Percentiles rank a stretch among this genome's conserved stretches.
Evolutionary conservation across 92 coral and sea anemone species (phyloP).

Genomic region (Zoanthus gigantus): DNA sequence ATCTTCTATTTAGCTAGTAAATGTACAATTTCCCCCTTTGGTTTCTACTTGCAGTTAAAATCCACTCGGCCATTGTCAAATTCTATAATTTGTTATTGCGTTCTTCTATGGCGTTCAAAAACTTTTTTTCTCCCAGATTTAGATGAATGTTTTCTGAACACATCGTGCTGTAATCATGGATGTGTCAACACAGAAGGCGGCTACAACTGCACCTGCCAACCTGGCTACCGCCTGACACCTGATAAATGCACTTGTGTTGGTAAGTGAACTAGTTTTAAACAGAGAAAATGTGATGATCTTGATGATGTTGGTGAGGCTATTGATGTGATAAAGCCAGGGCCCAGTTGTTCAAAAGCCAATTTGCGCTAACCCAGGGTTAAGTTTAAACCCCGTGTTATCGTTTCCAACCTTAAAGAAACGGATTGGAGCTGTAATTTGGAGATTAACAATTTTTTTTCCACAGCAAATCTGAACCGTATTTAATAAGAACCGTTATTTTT

Average conservation of each 20-base stretch:
- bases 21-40: no score
- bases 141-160: slow-evolving; percentile 83
- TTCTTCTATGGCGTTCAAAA: not conserved
- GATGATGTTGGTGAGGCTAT: not conserved
- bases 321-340: no score
- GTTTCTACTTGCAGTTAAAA: not conserved
- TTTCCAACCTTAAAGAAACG: no score
- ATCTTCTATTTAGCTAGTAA: no score
- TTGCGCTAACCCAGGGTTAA: no score
- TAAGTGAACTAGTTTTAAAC: slow-evolving; percentile 33
- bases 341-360: no score
- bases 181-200: slow-evolving; percentile 91
- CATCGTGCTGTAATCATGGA: slow-evolving; percentile 92
- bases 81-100: not conserved
- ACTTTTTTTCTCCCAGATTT: slow-evolving; percentile 61
- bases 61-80: not conserved
- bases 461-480: no score
- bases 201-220: slow-evolving; percentile 85
- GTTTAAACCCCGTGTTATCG: no score
- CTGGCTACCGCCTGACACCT: slow-evolving; percentile 72
- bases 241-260: slow-evolving; percentile 94
- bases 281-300: not conserved
- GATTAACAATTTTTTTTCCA: no score
- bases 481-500: no score
- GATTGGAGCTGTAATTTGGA: no score